These are phyloP conservation scores for Blastomussa wellsi DNA, from an alignment of 92 coral and sea anemone genomes.

Conservation along the genomic window DNA sequence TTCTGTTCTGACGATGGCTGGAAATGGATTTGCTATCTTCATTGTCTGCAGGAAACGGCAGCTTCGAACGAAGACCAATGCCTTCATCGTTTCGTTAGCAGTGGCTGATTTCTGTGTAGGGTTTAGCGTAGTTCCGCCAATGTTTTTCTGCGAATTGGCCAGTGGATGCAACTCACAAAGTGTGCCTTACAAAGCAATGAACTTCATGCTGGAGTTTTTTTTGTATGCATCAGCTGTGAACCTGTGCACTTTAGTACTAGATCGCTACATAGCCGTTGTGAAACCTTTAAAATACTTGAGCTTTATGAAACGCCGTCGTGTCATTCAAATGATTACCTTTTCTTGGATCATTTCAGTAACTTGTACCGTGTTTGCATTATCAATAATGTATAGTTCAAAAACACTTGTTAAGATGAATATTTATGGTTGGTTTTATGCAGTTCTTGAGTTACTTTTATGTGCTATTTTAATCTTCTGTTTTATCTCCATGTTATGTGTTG, in stretches of 20 bases:
- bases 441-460: background rate
- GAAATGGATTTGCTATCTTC: constrained; percentile 5
- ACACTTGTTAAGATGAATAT: background rate
- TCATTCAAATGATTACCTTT: background rate
- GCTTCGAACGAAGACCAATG: constrained; percentile 6
- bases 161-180: background rate
- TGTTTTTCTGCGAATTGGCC: background rate
- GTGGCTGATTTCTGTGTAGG: background rate
- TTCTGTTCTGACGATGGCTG: background rate
- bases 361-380: background rate
- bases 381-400: background rate
- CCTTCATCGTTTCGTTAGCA: background rate
- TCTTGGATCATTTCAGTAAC: background rate
- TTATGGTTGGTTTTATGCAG: background rate
- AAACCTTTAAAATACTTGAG: background rate
- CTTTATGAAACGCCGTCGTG: background rate
- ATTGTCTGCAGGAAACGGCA: background rate
- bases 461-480: background rate
- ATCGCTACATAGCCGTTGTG: constrained; percentile 8
- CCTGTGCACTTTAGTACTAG: constrained; percentile 1
- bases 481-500: background rate
- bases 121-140: background rate
- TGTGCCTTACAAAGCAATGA: background rate
- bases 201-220: background rate
- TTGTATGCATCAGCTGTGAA: background rate